phyloP scores from a whole-genome alignment of 2,113 vertebrate genomes.

The Benitochromis conjunctus region DNA sequence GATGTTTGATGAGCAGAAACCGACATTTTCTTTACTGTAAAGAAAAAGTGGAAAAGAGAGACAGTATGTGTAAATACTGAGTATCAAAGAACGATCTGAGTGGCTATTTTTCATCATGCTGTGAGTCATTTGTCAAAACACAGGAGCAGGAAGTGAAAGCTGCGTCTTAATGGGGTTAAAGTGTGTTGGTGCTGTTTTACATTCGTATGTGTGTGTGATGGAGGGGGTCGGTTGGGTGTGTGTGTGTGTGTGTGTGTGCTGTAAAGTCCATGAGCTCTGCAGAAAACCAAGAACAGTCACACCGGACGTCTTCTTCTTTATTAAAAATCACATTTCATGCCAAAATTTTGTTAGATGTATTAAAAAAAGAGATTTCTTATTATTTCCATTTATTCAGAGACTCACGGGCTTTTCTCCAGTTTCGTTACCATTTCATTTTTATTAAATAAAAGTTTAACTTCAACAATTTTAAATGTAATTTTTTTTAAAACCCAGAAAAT shows the following conservation, averaged over 20 bases:
- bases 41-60: background rate
- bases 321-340: background rate
- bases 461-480: background rate
- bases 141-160: background rate
- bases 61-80: background rate
- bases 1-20: background rate
- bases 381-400: background rate
- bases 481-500: background rate
- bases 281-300: background rate
- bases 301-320: background rate
- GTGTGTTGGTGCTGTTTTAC: background rate
- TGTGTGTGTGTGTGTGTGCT: background rate
- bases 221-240: background rate
- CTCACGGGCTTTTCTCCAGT: rapidly evolving
- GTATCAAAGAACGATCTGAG: background rate
- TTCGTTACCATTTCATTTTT: background rate
- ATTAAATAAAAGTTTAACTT: background rate
- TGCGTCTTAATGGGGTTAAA: background rate
- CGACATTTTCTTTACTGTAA: background rate
- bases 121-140: background rate
- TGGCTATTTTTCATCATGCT: background rate
- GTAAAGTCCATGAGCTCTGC: background rate
- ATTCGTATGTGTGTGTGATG: background rate
- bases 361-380: background rate
- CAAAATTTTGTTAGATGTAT: background rate